Percentiles rank a stretch among this genome's conserved stretches.
Evolutionary conservation across 2,888 invertebrate genomes (phyloP).

Genomic region (Aleiodes leptofemur): DNA sequence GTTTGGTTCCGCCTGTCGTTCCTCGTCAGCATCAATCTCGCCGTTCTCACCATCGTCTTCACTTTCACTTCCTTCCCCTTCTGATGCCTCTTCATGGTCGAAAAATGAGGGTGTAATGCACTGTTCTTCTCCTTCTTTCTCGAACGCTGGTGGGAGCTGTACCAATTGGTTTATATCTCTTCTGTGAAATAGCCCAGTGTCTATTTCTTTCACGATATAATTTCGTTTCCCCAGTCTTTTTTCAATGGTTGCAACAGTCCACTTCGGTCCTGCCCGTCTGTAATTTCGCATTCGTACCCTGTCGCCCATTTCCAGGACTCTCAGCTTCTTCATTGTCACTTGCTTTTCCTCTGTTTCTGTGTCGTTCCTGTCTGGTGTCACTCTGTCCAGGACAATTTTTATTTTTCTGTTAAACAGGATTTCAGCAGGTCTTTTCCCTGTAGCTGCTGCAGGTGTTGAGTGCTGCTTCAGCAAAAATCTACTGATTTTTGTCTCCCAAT

Average conservation of each 20-base stretch:
- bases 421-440: constrained; percentile 41
- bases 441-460: constrained; percentile 49
- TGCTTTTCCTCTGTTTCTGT: constrained; percentile 13
- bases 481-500: constrained; percentile 41
- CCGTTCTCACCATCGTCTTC: not conserved
- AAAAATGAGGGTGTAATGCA: constrained; percentile 1
- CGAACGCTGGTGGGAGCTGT: not conserved
- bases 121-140: not conserved
- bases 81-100: constrained; percentile 8
- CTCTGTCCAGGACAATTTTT: constrained; percentile 13
- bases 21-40: constrained; percentile 13
- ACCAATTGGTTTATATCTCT: constrained; percentile 52
- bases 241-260: constrained; percentile 47
- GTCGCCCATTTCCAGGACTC: constrained; percentile 34
- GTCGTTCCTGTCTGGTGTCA: not conserved
- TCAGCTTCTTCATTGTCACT: constrained; percentile 36
- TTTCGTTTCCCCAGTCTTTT: constrained; percentile 50
- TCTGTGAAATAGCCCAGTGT: constrained; percentile 36
- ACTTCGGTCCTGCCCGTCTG: constrained; percentile 42
- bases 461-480: constrained; percentile 51
- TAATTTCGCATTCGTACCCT: constrained; percentile 44
- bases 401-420: constrained; percentile 49
- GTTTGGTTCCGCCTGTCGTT: constrained; percentile 15
- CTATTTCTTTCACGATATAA: constrained; percentile 44
- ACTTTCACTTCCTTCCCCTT: not conserved